Evolutionary conservation across 2,113 vertebrate species (phyloP).

Genomic region (Salvator merianae): DNA sequence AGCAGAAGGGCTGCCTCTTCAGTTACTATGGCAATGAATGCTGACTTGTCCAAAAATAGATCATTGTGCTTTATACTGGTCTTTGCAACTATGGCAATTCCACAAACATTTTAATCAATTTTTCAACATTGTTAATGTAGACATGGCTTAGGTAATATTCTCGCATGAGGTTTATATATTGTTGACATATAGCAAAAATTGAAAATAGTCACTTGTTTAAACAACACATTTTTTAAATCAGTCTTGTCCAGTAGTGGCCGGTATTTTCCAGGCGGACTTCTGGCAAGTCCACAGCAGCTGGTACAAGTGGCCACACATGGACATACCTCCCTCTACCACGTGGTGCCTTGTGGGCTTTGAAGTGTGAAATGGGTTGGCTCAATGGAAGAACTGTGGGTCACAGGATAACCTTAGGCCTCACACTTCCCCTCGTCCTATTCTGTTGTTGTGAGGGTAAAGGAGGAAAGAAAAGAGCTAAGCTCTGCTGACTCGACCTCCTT

Average conservation of each 20-base stretch:
- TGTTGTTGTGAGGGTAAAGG: too few species aligned
- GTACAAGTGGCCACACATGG: too few species aligned
- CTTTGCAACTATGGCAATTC: conserved; percentile 43
- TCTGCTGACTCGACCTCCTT: too few species aligned
- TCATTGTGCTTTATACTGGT: conserved; percentile 31
- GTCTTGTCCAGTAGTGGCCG: background rate
- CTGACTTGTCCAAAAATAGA: conserved; percentile 46
- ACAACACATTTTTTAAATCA: background rate
- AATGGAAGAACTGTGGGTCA: too few species aligned
- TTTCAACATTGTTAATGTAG: background rate
- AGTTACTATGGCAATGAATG: conserved; percentile 70
- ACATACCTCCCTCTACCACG: too few species aligned
- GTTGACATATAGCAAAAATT: background rate
- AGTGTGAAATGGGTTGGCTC: too few species aligned
- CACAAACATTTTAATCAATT: conserved; percentile 28
- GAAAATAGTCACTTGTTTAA: background rate
- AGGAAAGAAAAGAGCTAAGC: too few species aligned
- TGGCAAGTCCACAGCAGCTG: background rate
- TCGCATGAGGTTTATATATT: background rate
- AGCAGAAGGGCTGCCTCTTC: conserved; percentile 61
- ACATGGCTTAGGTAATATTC: background rate
- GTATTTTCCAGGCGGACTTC: background rate
- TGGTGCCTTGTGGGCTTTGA: too few species aligned
- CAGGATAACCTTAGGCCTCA: too few species aligned
- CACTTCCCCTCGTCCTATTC: too few species aligned